Conservation (phyloP, 2,888 invertebrate genomes). For the Sarcophaga caerulescens region DNA sequence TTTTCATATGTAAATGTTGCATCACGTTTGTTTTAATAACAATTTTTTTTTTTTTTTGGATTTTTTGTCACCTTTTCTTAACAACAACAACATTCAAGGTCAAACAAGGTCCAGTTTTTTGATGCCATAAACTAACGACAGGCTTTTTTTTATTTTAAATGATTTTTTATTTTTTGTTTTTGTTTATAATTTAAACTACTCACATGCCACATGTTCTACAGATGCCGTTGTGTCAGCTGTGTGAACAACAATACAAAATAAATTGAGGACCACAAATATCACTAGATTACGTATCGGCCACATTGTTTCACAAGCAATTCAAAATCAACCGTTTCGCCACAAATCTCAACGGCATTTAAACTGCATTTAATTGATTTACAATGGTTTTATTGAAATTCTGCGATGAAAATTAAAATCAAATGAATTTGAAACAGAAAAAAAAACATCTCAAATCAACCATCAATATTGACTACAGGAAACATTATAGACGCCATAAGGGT, state of each 20-base stretch:
- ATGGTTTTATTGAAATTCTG: conserved; percentile 36
- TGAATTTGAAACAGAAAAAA: too few species aligned
- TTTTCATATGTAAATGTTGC: too few species aligned
- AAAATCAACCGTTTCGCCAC: conserved; percentile 22
- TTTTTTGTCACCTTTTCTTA: too few species aligned
- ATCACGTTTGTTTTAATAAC: too few species aligned
- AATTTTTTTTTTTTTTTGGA: too few species aligned
- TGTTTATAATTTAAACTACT: neutral
- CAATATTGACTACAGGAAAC: too few species aligned
- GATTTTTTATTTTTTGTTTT: too few species aligned
- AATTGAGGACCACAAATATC: conserved; percentile 15
- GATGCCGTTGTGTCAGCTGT: conserved; percentile 13
- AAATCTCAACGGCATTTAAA: conserved; percentile 28
- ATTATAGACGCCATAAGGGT: too few species aligned
- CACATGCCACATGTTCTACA: conserved; percentile 26
- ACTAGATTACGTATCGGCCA: conserved; percentile 29
- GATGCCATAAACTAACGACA: too few species aligned
- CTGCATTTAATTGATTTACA: conserved; percentile 16
- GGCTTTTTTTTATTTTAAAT: too few species aligned
- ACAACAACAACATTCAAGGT: conserved; percentile 12
- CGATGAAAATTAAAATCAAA: too few species aligned
- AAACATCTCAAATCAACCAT: too few species aligned
- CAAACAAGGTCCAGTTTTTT: neutral
- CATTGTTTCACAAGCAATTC: conserved; percentile 10
- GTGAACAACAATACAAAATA: conserved; percentile 8